Evolutionary conservation across 2,797 vertebrate species (phyloP).

Genomic region (Phrynocephalus vlangalii): DNA sequence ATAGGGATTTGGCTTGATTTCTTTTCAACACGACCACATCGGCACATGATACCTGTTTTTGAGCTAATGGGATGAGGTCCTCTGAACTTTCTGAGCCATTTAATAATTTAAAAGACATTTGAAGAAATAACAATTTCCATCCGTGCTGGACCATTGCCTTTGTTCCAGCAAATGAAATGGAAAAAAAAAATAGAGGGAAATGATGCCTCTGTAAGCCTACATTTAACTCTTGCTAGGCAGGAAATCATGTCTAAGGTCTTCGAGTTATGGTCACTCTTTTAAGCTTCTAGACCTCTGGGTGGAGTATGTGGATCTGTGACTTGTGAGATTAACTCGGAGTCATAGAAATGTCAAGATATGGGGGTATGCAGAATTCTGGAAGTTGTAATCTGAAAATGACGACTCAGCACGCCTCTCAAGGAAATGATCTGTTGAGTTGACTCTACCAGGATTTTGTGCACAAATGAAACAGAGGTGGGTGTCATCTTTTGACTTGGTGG

Average conservation of each 20-base stretch:
- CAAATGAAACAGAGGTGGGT: background rate
- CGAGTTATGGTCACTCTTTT: background rate
- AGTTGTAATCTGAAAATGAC: too few relatives aligned
- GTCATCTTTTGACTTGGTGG: background rate
- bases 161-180: constrained; percentile 33
- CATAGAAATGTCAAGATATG: background rate
- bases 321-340: too few relatives aligned
- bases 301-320: too few relatives aligned
- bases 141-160: background rate
- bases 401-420: too few relatives aligned
- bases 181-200: too few relatives aligned
- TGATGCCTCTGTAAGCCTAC: too few relatives aligned
- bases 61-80: constrained; percentile 46
- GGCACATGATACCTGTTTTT: constrained; percentile 68
- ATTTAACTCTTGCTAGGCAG: background rate
- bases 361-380: background rate
- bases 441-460: background rate
- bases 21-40: constrained; percentile 47
- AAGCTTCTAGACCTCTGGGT: background rate
- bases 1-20: constrained; percentile 30
- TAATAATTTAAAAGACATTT: constrained; percentile 23
- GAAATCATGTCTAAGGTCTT: constrained; percentile 13
- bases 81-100: constrained; percentile 37
- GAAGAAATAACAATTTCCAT: constrained; percentile 52
- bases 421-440: too few relatives aligned